phyloP scores from a whole-genome alignment of 2,888 invertebrate species.

The Orthosia gracilis region DNA sequence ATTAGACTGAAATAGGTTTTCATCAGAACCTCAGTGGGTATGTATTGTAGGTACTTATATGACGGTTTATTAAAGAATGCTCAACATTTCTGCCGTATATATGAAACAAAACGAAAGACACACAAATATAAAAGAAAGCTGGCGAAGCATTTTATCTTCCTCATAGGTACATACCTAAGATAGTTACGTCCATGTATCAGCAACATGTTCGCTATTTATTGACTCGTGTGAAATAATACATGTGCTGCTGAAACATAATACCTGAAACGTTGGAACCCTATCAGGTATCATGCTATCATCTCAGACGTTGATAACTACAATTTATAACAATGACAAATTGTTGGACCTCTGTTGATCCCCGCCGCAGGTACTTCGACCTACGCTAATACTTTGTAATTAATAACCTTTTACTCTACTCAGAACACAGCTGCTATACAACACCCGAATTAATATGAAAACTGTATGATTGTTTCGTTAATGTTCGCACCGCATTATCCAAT shows the following conservation, averaged over 20 bases:
- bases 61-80: not conserved
- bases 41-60: not conserved
- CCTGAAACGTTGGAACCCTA: conserved; percentile 62
- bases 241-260: conserved; percentile 47
- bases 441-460: conserved; percentile 18
- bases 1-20: not conserved
- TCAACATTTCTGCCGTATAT: conserved; percentile 18
- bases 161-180: conserved; percentile 34
- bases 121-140: conserved; percentile 33
- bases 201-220: conserved; percentile 67
- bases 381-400: conserved; percentile 54
- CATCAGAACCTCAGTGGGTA: not conserved
- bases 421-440: conserved; percentile 12
- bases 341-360: conserved; percentile 34
- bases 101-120: conserved; percentile 26
- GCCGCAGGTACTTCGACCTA: conserved; percentile 31
- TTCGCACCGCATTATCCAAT: conserved; percentile 36
- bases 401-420: conserved; percentile 27
- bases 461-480: conserved; percentile 30
- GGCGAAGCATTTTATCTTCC: conserved; percentile 49
- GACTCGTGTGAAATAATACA: conserved; percentile 70
- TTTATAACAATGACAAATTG: conserved; percentile 61
- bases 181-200: conserved; percentile 55
- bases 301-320: conserved; percentile 57
- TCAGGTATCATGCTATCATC: conserved; percentile 54